Evolutionary conservation across 2,113 vertebrate genomes (phyloP).

Genomic region (Callaeas wilsoni): DNA sequence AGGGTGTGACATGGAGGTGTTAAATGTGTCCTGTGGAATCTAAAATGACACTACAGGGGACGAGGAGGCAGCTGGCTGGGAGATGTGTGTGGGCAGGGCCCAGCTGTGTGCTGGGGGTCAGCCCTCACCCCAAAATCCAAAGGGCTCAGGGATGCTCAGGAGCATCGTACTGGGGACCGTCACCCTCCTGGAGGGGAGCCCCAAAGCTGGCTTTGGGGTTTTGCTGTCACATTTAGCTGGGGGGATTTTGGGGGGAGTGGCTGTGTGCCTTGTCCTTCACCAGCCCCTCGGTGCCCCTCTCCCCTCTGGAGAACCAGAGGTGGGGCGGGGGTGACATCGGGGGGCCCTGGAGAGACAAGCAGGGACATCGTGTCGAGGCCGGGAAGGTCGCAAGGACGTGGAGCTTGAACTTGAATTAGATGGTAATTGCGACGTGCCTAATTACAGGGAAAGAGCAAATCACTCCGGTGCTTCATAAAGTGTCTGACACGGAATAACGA

Average conservation of each 20-base stretch:
- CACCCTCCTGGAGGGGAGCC: not conserved
- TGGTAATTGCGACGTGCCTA: conserved; percentile 56
- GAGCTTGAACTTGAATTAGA: conserved; percentile 51
- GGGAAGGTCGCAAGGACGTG: conserved; percentile 17
- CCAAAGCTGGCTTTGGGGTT: not conserved
- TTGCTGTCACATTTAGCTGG: not conserved
- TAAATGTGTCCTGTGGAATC: not conserved
- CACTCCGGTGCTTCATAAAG: conserved; percentile 38
- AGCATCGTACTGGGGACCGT: accelerated
- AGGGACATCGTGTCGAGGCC: not conserved
- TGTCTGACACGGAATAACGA: conserved; percentile 48
- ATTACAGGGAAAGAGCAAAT: conserved; percentile 61
- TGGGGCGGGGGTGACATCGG: not conserved
- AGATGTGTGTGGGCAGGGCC: not conserved
- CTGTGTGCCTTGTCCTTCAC: accelerated
- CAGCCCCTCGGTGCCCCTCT: not conserved
- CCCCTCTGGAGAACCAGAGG: not conserved
- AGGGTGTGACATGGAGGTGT: not conserved
- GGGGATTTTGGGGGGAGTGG: not conserved
- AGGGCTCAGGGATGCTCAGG: not conserved
- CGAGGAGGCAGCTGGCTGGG: not conserved
- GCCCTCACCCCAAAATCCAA: not conserved
- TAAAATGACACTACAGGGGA: not conserved
- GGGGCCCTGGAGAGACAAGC: accelerated
- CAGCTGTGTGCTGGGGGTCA: not conserved